phyloP scores from a whole-genome alignment of 2,888 invertebrate genomes.

The Mactromeris polynyma region DNA sequence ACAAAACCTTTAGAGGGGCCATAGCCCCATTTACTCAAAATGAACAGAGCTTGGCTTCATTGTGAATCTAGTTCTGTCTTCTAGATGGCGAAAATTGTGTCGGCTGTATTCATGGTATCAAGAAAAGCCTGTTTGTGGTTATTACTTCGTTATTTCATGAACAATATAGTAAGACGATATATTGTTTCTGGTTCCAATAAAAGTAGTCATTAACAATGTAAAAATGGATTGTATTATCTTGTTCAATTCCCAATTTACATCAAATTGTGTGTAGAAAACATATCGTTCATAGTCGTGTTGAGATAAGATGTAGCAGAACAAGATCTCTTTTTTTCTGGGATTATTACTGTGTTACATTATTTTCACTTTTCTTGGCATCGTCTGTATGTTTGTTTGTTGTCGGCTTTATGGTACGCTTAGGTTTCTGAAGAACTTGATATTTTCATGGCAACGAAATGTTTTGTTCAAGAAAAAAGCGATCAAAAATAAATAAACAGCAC shows the following conservation, averaged over 20 bases:
- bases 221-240: constrained; percentile 30
- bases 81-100: background rate
- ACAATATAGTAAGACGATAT: background rate
- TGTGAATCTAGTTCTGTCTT: too few relatives aligned
- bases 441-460: background rate
- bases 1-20: too few relatives aligned
- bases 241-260: constrained; percentile 28
- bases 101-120: background rate
- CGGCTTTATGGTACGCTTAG: background rate
- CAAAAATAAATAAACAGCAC: constrained; percentile 15
- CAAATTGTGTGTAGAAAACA: constrained; percentile 21
- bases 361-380: background rate
- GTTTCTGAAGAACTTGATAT: background rate
- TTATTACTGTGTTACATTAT: background rate
- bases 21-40: too few relatives aligned
- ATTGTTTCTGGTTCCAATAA: constrained; percentile 17
- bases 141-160: background rate
- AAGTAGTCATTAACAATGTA: constrained; percentile 35
- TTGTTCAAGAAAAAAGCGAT: background rate
- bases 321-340: background rate
- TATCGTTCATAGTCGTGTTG: background rate
- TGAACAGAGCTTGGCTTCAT: too few relatives aligned
- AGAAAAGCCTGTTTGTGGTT: background rate
- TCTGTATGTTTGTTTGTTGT: background rate
- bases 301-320: constrained; percentile 22